Conservation (phyloP, 1,140 invertebrate genomes). For the Chlorops oryzae region DNA sequence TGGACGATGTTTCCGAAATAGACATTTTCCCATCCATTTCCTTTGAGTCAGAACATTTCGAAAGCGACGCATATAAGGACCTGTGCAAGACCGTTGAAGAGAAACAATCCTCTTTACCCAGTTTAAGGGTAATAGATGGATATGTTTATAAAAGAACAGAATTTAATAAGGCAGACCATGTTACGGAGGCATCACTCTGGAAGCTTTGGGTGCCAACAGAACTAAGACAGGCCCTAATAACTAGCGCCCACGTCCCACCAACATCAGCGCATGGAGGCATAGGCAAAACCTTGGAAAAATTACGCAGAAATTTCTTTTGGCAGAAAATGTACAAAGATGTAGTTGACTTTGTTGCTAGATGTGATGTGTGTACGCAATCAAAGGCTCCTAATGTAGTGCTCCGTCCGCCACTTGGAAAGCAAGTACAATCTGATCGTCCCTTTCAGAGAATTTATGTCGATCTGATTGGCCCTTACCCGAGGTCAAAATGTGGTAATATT, state of each 20-base stretch:
- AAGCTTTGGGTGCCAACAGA: neutral
- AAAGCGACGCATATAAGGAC: neutral
- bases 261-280: neutral
- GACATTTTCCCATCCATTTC: neutral
- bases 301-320: neutral
- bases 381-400: neutral
- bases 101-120: neutral
- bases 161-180: neutral
- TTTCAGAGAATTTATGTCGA: neutral
- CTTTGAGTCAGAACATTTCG: neutral
- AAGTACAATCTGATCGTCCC: neutral
- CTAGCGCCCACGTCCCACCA: neutral
- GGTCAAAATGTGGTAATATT: neutral
- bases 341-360: neutral
- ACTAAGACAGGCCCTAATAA: neutral
- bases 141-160: neutral
- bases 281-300: neutral
- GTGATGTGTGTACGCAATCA: neutral
- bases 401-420: neutral
- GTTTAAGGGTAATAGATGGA: neutral
- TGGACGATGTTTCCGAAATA: neutral
- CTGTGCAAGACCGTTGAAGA: neutral
- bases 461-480: neutral
- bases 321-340: neutral
- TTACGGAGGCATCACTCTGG: neutral